A percentile compares a stretch with the other conserved stretches of the same genome.
These are phyloP conservation scores for Drosophila guanche DNA, from an alignment of 1,140 invertebrate genomes.

Conservation along the genomic window DNA sequence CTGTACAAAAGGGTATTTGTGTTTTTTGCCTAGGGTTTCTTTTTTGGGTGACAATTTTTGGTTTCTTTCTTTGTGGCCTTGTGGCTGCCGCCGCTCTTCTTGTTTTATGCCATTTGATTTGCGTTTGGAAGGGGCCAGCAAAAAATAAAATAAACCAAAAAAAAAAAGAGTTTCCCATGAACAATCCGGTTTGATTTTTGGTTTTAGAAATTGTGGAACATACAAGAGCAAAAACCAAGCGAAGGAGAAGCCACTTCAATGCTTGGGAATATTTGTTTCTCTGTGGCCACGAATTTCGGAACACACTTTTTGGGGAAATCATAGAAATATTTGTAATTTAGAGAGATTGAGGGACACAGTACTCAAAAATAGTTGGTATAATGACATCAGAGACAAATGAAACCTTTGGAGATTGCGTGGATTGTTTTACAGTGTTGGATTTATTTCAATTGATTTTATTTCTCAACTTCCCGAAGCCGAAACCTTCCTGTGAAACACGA, in stretches of 20 bases:
- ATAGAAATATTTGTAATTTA: no score
- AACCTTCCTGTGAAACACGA: no score
- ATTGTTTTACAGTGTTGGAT: no score
- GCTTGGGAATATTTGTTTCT: background rate
- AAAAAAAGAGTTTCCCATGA: constrained; percentile 20
- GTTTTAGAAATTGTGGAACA: constrained; percentile 18
- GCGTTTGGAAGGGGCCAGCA: constrained; percentile 1
- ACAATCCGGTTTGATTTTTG: constrained; percentile 16
- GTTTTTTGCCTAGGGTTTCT: background rate
- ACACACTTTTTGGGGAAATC: no score
- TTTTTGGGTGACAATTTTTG: constrained; percentile 32
- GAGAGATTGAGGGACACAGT: no score
- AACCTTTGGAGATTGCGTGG: no score
- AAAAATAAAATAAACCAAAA: background rate
- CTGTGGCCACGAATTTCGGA: no score
- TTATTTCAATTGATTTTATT: no score
- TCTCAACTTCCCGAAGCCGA: no score
- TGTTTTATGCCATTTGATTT: constrained; percentile 11
- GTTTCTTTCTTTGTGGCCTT: background rate
- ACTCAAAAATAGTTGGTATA: no score
- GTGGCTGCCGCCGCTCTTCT: background rate
- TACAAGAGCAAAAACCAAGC: background rate
- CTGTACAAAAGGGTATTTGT: no score
- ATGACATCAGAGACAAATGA: no score
- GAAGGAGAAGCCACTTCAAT: background rate